Conservation (phyloP, 92 coral and sea anemone species). For the Phenganax subtilis region DNA sequence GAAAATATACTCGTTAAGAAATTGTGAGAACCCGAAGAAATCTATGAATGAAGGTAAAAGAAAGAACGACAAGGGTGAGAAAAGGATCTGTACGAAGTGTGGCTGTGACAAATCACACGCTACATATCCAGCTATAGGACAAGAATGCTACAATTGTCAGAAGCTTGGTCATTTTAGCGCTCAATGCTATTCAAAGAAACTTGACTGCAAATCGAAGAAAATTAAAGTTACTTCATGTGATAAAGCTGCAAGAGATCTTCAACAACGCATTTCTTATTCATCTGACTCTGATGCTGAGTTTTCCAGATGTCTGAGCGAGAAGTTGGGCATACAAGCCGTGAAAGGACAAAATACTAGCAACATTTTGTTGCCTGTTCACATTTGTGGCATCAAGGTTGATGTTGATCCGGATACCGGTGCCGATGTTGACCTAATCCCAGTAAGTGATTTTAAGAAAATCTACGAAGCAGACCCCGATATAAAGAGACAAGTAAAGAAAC, state of each 20-base stretch:
- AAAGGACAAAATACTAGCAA: background rate
- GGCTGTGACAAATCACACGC: background rate
- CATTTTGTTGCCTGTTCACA: background rate
- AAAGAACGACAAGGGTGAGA: no score
- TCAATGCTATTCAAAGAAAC: no score
- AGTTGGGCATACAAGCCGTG: background rate
- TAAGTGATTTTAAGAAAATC: background rate
- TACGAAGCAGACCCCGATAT: background rate
- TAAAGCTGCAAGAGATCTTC: background rate
- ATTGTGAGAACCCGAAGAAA: background rate
- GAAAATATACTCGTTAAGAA: background rate
- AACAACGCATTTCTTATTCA: background rate
- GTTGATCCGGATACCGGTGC: background rate
- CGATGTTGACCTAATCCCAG: background rate
- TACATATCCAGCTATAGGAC: background rate
- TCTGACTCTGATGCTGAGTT: background rate
- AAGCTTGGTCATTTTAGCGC: background rate
- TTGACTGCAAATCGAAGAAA: background rate
- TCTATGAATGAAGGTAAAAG: background rate
- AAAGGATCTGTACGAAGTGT: background rate
- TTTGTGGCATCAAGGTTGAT: background rate
- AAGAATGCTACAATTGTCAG: background rate
- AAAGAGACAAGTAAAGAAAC: background rate
- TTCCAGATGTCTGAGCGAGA: background rate
- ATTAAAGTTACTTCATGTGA: background rate